Evolutionary conservation across 2,888 invertebrate species (phyloP).

Genomic region (Orthosia incerta): DNA sequence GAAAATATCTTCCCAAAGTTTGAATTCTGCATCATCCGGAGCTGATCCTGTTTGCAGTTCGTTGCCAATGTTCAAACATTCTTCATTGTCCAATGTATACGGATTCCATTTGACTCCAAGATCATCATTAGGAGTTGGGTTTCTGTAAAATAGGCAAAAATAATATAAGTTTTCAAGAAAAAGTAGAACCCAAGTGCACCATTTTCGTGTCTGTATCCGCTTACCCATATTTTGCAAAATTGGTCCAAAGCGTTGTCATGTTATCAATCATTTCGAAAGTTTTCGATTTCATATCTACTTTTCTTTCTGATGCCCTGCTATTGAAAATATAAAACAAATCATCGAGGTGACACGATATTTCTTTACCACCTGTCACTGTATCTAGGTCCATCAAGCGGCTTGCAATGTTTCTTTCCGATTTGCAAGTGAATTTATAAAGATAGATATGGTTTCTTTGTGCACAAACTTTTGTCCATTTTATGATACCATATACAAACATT

Average conservation of each 20-base stretch:
- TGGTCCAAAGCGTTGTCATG: constrained; percentile 73
- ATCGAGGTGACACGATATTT: constrained; percentile 68
- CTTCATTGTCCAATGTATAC: constrained; percentile 49
- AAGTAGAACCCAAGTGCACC: no score
- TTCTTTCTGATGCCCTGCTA: constrained; percentile 46
- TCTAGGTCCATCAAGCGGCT: constrained; percentile 42
- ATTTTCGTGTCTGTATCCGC: constrained; percentile 24
- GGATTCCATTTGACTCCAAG: constrained; percentile 61
- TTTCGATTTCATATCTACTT: constrained; percentile 60
- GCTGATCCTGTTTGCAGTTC: constrained; percentile 27
- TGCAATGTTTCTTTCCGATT: constrained; percentile 72
- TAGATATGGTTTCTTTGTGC: constrained; percentile 66
- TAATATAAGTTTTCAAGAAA: neutral
- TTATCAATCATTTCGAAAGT: constrained; percentile 69
- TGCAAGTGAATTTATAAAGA: constrained; percentile 74
- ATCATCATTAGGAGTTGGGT: constrained; percentile 65
- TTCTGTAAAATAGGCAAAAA: constrained; percentile 44
- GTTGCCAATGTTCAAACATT: constrained; percentile 58
- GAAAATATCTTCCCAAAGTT: constrained; percentile 58
- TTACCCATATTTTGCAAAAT: constrained; percentile 76
- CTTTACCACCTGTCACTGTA: constrained; percentile 47
- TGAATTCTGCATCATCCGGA: constrained; percentile 44
- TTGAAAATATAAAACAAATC: constrained; percentile 72
- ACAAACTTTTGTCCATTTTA: constrained; percentile 67
- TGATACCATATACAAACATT: constrained; percentile 59